phyloP scores from a whole-genome alignment of 1,140 invertebrate genomes.

The Pseudomyrmex cubaensis region DNA sequence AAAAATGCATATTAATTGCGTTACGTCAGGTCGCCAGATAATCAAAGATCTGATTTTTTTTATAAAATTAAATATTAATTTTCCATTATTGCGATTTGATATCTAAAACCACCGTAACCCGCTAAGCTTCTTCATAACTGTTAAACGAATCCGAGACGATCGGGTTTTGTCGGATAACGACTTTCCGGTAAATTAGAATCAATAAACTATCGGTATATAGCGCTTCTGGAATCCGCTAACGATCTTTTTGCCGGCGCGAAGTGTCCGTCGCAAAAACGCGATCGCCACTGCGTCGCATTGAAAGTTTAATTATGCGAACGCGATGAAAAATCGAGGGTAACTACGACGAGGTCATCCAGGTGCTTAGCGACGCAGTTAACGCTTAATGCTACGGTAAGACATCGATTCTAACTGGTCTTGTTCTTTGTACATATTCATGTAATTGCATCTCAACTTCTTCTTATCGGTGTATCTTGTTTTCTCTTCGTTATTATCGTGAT shows the following conservation, averaged over 20 bases:
- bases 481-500: neutral
- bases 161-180: constrained; percentile 56
- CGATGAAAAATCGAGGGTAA: constrained; percentile 48
- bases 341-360: neutral
- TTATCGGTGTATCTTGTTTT: neutral
- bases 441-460: neutral
- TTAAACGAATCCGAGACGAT: constrained; percentile 36
- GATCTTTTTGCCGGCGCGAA: constrained; percentile 57
- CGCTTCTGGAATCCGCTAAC: constrained; percentile 55
- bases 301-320: constrained; percentile 61
- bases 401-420: constrained; percentile 22
- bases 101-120: neutral
- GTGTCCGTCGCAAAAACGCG: constrained; percentile 45
- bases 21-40: neutral
- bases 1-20: too few relatives aligned
- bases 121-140: constrained; percentile 32
- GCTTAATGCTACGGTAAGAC: constrained; percentile 17
- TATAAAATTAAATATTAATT: constrained; percentile 9
- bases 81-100: neutral
- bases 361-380: constrained; percentile 7
- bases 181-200: constrained; percentile 66
- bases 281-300: constrained; percentile 51
- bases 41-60: neutral
- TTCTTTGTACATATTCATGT: neutral
- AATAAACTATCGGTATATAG: constrained; percentile 61